Percentiles rank a stretch among this genome's conserved stretches.
phyloP scores from a whole-genome alignment of 2,797 vertebrate genomes.

The Ptychadena robeensis region DNA sequence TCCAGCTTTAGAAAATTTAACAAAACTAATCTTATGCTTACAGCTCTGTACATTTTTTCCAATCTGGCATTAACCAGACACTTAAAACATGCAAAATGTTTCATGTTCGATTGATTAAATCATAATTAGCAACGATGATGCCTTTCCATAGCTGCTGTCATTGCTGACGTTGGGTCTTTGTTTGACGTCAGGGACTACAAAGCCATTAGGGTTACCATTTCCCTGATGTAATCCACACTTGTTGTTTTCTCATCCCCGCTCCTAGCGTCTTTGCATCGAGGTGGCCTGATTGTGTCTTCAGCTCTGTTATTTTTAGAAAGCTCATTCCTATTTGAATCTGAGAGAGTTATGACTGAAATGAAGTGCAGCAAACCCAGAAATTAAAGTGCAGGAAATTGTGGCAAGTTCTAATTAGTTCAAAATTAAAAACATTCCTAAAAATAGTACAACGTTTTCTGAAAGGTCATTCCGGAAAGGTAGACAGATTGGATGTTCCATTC shows the following conservation, averaged over 20 bases:
- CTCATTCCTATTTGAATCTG: neutral
- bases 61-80: neutral
- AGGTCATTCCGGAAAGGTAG: conserved; percentile 12
- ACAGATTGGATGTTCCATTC: neutral
- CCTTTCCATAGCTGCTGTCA: neutral
- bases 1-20: too few species aligned
- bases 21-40: neutral
- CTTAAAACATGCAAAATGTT: neutral
- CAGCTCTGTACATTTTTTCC: neutral
- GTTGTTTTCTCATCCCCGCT: neutral
- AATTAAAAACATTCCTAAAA: conserved; percentile 39
- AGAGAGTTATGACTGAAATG: conserved; percentile 35
- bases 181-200: neutral
- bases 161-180: neutral
- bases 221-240: conserved; percentile 5
- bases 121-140: too few species aligned
- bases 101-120: neutral
- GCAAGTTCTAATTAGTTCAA: conserved; percentile 35
- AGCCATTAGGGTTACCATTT: conserved; percentile 7
- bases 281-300: neutral
- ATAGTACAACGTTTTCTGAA: neutral
- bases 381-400: conserved; percentile 31
- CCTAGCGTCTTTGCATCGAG: neutral
- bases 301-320: conserved; percentile 36
- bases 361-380: conserved; percentile 23